phyloP scores from a whole-genome alignment of 1,140 invertebrate species.

The Neodiprion fabricii region DNA sequence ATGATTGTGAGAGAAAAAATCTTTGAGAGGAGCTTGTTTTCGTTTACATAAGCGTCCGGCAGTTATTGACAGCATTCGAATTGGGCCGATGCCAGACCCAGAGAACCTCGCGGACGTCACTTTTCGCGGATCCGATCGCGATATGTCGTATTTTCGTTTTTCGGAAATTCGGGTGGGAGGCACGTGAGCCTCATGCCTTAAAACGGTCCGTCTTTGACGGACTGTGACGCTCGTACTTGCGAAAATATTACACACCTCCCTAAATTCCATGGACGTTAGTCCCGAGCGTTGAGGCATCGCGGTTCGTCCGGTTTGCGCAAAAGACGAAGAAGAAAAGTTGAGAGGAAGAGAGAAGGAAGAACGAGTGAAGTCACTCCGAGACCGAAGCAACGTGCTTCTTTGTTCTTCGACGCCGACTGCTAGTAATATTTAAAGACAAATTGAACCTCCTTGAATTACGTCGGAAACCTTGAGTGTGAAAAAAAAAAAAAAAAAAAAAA shows the following conservation, averaged over 20 bases:
- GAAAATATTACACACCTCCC: background rate
- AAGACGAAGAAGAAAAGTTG: background rate
- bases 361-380: too few species aligned
- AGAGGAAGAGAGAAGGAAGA: too few species aligned
- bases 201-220: background rate
- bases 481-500: too few species aligned
- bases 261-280: background rate
- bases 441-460: too few species aligned
- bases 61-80: background rate
- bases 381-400: too few species aligned
- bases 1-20: background rate
- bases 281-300: background rate
- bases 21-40: background rate
- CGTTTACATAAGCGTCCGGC: background rate
- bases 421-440: too few species aligned
- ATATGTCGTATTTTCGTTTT: too few species aligned
- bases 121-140: background rate
- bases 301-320: background rate
- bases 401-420: too few species aligned
- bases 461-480: too few species aligned
- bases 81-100: background rate
- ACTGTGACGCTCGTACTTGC: background rate
- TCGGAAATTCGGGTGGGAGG: too few species aligned
- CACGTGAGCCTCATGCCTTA: background rate
- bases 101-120: background rate